Base-by-base conservation (phyloP, 2,888 invertebrate genomes). In the Priapulus caudatus region DNA sequence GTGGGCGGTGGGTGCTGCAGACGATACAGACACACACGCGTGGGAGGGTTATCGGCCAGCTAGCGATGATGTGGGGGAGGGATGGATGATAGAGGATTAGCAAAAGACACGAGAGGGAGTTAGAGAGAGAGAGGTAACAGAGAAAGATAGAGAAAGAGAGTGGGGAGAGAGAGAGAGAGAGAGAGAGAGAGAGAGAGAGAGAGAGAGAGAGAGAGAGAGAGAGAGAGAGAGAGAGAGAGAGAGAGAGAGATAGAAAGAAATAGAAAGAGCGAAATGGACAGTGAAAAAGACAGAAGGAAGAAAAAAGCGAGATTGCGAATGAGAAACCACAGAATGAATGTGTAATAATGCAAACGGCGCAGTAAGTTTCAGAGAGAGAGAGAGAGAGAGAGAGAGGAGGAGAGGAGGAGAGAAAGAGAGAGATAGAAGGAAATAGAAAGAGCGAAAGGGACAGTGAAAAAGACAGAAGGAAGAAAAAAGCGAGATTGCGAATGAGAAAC, bases 111-210 rank as follows among this genome's bases (percentile, higher is more conserved):
- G n/a, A n/a, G n/a, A n/a, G n/a, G n/a, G n/a, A n/a, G n/a, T n/a
- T n/a, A n/a, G n/a, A n/a, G n/a, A n/a, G n/a, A n/a, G n/a, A n/a
- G n/a, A n/a, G 10, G 33, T 33, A n/a, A 33, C 10, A 33, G 33
- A 33, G 33, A 33, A 33, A 33, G 33, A n/a, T 10, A 33, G 33
- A 33, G 33, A 33, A 33, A 33, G 33, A 33, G 33, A 33, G 33
- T 10, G 33, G 33, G 33, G 33, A n/a, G 33, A n/a, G n/a, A 33
- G n/a, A n/a, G 33, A n/a, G 33, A n/a, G 33, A 33, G 33, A 33
- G 33, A 33, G 33, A n/a, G 10, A n/a, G 10, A 33, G 33, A 33
- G 33, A n/a, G n/a, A n/a, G 10, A 33, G n/a, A 33, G n/a, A 33
- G n/a, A n/a, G 33, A 10, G n/a, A 33, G n/a, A 33, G 33, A n/a